Base-by-base conservation (phyloP, 2,113 vertebrate genomes). In the Castor canadensis region DNA sequence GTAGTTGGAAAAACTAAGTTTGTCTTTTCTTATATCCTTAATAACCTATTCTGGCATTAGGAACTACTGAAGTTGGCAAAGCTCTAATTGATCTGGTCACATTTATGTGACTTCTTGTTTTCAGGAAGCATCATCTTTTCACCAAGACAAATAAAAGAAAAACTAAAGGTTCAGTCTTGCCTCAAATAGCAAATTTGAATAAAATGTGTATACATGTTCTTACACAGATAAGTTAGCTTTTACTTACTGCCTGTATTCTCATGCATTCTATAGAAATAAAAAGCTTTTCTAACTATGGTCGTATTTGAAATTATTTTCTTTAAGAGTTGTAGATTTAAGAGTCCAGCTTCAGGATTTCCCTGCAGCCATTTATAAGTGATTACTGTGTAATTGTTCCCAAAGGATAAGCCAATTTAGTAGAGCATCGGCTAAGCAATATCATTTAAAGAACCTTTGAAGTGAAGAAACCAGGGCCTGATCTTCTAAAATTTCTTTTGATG, bases 361-460 rank as follows among this genome's bases (percentile, higher is more conserved):
- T 67, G 28, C 47, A 97, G 94, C 72, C 94, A 92, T 95, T 97
- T 97, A 76, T 94, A 83, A 96, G 76, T 93, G 91, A 96, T 97
- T 91, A 96, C 97, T 93, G 90, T 91, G 96, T 97, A 98, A 98
- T 96, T 96, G 64, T 97, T 98, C 94, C 96, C 89, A 72, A 22
- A 96, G 96, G 96, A 96, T 93, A 95, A 97, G 26, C 75, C 83
- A 97, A 84, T 97, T 98, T 97, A 95, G 66, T 56, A 96, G 85
- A 91, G 76, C 92, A 95, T 73, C 82, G 94, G 15, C 52, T 86
- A 89, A 60, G 66, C 45, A 94, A 91, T 40, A 94, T 30, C 66
- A 90, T 93, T 97, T 98, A 56, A 97, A 95, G 66, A 97, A 83
- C 56, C 24, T 98, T 94, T 96, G 94, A 98, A 97, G 91, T 94